phyloP scores from a whole-genome alignment of 2,888 invertebrate species.

The Oasisia sp. region DNA sequence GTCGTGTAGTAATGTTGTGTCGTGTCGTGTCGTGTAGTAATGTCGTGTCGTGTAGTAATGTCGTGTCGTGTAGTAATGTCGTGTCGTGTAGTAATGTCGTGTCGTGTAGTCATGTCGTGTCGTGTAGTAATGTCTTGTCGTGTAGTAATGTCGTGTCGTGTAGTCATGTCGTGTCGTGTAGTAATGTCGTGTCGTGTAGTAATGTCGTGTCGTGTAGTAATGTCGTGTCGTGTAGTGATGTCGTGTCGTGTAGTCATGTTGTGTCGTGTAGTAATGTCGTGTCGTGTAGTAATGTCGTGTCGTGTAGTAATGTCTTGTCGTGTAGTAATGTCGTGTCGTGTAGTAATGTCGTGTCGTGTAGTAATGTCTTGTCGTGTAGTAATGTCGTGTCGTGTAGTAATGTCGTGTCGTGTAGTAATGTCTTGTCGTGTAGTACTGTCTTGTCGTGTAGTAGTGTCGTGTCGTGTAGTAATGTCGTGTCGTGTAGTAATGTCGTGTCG shows the following conservation, averaged over 20 bases:
- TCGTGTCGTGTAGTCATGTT: too few relatives aligned
- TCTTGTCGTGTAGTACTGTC: too few relatives aligned
- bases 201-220: neutral
- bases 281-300: too few relatives aligned
- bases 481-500: neutral
- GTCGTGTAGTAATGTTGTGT: too few relatives aligned
- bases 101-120: neutral
- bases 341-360: too few relatives aligned
- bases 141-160: neutral
- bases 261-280: neutral
- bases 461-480: neutral
- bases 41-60: neutral
- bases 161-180: neutral
- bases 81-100: too few relatives aligned
- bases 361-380: neutral
- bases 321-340: neutral
- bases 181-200: too few relatives aligned
- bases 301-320: neutral
- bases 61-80: too few relatives aligned
- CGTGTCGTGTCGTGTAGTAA: too few relatives aligned
- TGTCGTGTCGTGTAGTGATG: too few relatives aligned
- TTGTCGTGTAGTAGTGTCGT: neutral
- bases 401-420: too few relatives aligned
- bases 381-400: neutral
- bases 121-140: too few relatives aligned